These are phyloP conservation scores for Oscheius sp. DNA, from an alignment of 1,140 invertebrate genomes.

Conservation along the genomic window DNA sequence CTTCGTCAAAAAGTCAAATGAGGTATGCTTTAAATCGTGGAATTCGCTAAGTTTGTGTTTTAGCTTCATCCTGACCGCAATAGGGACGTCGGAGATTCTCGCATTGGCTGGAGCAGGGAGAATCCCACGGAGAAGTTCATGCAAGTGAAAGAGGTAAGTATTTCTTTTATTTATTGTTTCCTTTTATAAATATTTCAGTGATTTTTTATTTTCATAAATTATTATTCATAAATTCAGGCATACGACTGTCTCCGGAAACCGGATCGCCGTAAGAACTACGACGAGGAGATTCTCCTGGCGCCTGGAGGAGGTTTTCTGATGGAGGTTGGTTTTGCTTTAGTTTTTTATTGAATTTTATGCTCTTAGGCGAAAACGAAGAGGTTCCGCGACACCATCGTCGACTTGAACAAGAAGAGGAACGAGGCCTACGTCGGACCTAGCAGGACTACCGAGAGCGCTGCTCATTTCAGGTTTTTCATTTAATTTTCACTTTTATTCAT, in stretches of 20 bases:
- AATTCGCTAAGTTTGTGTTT: not conserved
- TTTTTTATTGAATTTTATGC: not conserved
- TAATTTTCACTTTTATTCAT: too few species aligned
- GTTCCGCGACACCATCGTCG: not conserved
- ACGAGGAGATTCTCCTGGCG: not conserved
- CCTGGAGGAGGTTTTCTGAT: not conserved
- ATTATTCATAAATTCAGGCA: too few species aligned
- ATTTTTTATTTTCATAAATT: too few species aligned
- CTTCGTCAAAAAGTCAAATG: not conserved
- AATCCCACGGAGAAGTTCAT: not conserved
- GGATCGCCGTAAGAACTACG: not conserved
- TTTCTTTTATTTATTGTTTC: too few species aligned
- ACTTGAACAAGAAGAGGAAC: not conserved
- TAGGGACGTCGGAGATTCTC: not conserved
- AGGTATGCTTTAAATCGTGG: not conserved
- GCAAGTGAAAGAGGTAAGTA: not conserved
- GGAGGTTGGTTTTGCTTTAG: not conserved
- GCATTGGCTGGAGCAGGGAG: not conserved
- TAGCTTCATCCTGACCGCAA: not conserved
- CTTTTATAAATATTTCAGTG: too few species aligned
- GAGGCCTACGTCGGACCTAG: not conserved
- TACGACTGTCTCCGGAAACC: not conserved
- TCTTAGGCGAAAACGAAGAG: not conserved
- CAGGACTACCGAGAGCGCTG: not conserved
- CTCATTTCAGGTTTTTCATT: not conserved